Evolutionary conservation across 2,888 invertebrate species (phyloP).

Genomic region (Acheta domesticus): DNA sequence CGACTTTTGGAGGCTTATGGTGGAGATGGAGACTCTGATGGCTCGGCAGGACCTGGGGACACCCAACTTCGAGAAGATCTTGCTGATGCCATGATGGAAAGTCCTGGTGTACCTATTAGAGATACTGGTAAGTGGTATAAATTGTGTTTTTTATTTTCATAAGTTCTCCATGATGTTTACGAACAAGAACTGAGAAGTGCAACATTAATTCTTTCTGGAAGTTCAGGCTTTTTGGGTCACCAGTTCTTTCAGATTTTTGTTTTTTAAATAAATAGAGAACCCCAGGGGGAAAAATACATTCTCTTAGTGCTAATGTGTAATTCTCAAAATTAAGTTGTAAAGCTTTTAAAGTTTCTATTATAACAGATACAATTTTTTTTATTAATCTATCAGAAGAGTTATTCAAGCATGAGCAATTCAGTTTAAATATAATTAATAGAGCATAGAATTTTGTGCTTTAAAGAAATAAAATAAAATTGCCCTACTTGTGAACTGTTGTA

Average conservation of each 20-base stretch:
- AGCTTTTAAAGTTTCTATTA: too few relatives aligned
- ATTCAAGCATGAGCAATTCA: too few relatives aligned
- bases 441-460: too few relatives aligned
- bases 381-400: too few relatives aligned
- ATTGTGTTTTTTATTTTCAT: background rate
- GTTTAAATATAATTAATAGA: too few relatives aligned
- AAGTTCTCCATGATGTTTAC: background rate
- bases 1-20: slow-evolving; percentile 74
- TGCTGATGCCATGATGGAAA: slow-evolving; percentile 92
- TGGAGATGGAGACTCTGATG: slow-evolving; percentile 49
- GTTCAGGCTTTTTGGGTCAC: background rate
- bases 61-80: slow-evolving; percentile 81
- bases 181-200: background rate
- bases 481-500: too few relatives aligned
- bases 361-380: too few relatives aligned
- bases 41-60: slow-evolving; percentile 53
- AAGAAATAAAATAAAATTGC: too few relatives aligned
- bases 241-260: background rate
- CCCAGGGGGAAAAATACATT: too few relatives aligned
- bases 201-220: background rate
- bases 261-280: background rate
- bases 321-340: too few relatives aligned
- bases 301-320: too few relatives aligned
- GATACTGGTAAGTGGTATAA: slow-evolving; percentile 45
- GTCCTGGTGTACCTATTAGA: slow-evolving; percentile 54